Evolutionary conservation across 2,888 invertebrate genomes (phyloP).

Genomic region (Lithophane leautieri): DNA sequence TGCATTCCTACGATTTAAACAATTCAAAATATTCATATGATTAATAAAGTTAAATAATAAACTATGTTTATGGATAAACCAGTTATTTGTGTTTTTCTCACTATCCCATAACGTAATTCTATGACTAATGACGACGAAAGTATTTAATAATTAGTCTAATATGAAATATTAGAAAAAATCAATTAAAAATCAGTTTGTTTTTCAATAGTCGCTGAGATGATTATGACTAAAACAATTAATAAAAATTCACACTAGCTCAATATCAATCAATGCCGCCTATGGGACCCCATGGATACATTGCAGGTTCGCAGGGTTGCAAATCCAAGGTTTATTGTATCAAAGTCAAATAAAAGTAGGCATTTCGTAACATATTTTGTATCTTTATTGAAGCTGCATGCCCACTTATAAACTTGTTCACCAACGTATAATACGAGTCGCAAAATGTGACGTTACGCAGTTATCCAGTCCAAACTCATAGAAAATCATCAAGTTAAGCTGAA

Average conservation of each 20-base stretch:
- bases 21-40: slow-evolving; percentile 83
- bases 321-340: not conserved
- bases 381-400: slow-evolving; percentile 1
- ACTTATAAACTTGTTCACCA: not conserved
- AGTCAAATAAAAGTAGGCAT: not conserved
- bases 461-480: not conserved
- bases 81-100: slow-evolving; percentile 59
- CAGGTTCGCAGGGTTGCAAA: not conserved
- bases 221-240: not conserved
- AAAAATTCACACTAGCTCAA: not conserved
- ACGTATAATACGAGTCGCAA: not conserved
- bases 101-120: not conserved
- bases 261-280: not conserved
- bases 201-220: too few relatives aligned
- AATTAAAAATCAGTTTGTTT: not conserved
- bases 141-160: not conserved
- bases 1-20: slow-evolving; percentile 87
- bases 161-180: not conserved
- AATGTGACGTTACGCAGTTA: not conserved
- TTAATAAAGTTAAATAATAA: slow-evolving; percentile 78
- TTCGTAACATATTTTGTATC: slow-evolving; percentile 8
- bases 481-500: not conserved
- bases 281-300: not conserved
- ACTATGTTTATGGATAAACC: slow-evolving; percentile 83
- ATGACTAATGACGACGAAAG: not conserved